These are phyloP conservation scores for Andrena dorsata DNA, from an alignment of 2,888 invertebrate species.

Conservation along the genomic window DNA sequence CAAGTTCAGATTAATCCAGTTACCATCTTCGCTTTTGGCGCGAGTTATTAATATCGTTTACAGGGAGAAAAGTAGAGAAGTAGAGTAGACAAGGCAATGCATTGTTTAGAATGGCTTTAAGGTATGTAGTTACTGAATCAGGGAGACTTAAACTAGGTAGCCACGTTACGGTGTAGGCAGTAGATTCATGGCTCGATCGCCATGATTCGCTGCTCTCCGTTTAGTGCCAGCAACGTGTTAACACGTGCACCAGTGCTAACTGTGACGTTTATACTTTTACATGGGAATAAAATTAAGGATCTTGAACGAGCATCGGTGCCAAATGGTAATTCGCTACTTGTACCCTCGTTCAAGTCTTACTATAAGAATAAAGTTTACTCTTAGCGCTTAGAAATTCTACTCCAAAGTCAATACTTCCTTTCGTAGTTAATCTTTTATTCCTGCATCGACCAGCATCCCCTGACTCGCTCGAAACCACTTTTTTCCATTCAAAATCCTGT, in stretches of 20 bases:
- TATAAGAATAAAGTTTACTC: slow-evolving; percentile 1
- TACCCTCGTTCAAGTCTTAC: background rate
- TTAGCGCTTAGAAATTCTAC: background rate
- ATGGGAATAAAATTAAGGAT: background rate
- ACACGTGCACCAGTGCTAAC: background rate
- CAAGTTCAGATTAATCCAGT: slow-evolving; percentile 4
- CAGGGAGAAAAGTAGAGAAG: background rate
- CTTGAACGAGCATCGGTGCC: too few species aligned
- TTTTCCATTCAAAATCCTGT: background rate
- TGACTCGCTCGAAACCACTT: background rate
- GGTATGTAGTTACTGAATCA: background rate
- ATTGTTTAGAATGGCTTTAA: background rate
- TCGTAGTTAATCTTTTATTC: background rate
- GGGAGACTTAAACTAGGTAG: background rate
- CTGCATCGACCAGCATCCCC: background rate
- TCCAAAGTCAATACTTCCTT: background rate
- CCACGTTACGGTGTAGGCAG: background rate
- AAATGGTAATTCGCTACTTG: too few species aligned
- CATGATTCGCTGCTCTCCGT: background rate
- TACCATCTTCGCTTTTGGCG: background rate
- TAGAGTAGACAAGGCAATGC: background rate
- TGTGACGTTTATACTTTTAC: background rate
- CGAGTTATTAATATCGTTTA: background rate
- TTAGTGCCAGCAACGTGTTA: too few species aligned
- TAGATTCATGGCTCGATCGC: too few species aligned